These are phyloP conservation scores for Brenthis ino DNA, from an alignment of 2,888 invertebrate species.

Conservation along the genomic window DNA sequence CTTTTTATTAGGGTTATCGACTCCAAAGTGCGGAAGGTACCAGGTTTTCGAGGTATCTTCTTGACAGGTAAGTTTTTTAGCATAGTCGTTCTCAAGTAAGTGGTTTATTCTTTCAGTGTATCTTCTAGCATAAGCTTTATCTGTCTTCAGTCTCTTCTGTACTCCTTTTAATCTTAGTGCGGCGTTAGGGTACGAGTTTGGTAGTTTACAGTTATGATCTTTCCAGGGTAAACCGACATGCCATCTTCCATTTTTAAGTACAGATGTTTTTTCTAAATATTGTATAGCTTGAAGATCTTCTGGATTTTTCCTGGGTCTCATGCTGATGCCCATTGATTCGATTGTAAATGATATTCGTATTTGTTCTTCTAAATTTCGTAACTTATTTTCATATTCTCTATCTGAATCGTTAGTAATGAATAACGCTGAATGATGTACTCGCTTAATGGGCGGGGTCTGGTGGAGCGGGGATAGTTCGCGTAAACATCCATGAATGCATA, in stretches of 20 bases:
- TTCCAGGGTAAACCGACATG: constrained; percentile 42
- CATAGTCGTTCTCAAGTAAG: constrained; percentile 41
- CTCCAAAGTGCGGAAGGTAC: constrained; percentile 42
- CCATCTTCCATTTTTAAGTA: constrained; percentile 37
- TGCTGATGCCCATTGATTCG: neutral
- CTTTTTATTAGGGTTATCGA: constrained; percentile 35
- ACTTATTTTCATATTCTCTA: neutral
- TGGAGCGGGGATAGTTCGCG: neutral
- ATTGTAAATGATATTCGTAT: neutral
- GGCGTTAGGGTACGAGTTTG: constrained; percentile 38
- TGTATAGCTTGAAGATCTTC: constrained; percentile 31
- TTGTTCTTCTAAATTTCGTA: neutral
- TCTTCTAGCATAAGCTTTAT: constrained; percentile 27
- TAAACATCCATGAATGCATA: constrained; percentile 19
- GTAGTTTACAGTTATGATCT: constrained; percentile 33
- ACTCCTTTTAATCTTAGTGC: constrained; percentile 36
- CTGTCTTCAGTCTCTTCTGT: constrained; percentile 37
- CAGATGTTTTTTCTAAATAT: constrained; percentile 37
- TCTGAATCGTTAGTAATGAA: neutral
- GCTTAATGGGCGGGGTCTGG: neutral
- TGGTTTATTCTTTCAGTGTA: constrained; percentile 41
- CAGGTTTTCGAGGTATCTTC: constrained; percentile 28
- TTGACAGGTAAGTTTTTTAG: constrained; percentile 29
- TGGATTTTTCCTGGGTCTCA: neutral
- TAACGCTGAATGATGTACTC: no score